Percentiles rank a stretch among this genome's conserved stretches.
Conservation (phyloP, 2,888 invertebrate genomes). For the Nipponacmea schrenckii region DNA sequence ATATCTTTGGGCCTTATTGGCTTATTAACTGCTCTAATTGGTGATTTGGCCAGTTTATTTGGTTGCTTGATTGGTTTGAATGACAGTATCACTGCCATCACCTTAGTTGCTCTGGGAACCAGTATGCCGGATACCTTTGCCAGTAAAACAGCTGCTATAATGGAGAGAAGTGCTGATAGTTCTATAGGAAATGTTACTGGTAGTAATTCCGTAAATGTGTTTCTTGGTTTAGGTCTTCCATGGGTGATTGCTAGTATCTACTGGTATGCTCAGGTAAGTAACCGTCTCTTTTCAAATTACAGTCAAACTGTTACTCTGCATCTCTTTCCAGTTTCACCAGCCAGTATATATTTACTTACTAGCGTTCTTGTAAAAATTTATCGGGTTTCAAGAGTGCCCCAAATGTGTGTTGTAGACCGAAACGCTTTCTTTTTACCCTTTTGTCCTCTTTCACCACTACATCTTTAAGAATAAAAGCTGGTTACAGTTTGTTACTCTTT, state of each 20-base stretch:
- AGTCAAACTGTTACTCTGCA: too few species aligned
- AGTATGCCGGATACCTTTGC: conserved; percentile 75
- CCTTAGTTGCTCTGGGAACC: conserved; percentile 73
- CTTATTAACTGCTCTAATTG: conserved; percentile 73
- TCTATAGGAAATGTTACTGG: conserved; percentile 76
- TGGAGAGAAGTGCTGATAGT: conserved; percentile 74
- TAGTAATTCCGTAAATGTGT: conserved; percentile 75
- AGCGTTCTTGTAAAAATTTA: not conserved
- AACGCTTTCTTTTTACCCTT: too few species aligned
- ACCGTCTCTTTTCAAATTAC: too few species aligned
- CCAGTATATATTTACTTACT: too few species aligned
- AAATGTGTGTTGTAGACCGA: too few species aligned
- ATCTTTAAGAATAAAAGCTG: too few species aligned
- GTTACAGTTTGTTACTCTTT: too few species aligned
- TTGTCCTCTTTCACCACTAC: too few species aligned
- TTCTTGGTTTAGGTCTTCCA: conserved; percentile 74
- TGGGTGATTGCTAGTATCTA: conserved; percentile 74
- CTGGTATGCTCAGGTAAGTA: conserved; percentile 52
- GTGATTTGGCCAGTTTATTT: conserved; percentile 73
- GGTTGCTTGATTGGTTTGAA: conserved; percentile 73
- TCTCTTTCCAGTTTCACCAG: too few species aligned
- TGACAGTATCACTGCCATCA: conserved; percentile 70
- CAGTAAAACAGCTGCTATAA: conserved; percentile 71
- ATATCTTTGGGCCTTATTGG: conserved; percentile 72
- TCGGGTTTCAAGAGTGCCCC: not conserved